Base-by-base conservation (phyloP, 2,888 invertebrate species). In the Sinelater perroti region DNA sequence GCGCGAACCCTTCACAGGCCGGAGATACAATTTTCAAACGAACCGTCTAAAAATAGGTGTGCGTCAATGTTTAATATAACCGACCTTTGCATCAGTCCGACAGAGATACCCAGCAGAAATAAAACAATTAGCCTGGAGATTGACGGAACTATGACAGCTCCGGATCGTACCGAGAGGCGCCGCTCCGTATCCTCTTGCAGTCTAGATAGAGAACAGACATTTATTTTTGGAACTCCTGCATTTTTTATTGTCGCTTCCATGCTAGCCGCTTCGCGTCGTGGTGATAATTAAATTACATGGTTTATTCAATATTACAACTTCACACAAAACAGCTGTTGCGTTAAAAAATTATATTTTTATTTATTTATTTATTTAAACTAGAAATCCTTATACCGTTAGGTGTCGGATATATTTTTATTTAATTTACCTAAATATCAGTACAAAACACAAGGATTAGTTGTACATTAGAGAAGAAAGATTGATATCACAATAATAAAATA, bases 171-270 rank as follows among this genome's bases (percentile, higher is more conserved):
- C 18, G 36, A 20, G 36, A 36, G 18, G 17, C 20, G 36, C 10
- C 20, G 17, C 20, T 17, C 10, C 20, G 36, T 36, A 36, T 36
- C 36, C 36, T 36, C 18, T 36, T 36, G 20, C 17, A 36, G n/a
- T 36, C 36, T 20, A n/a, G 36, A 36, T 36, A 36, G 4, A 36
- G 20, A 18, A 8, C 18, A 36, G 36, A 36, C 36, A 36, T 36
- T 36, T 17, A 36, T 16, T 36, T 11, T 20, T 4, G 18, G 5
- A 36, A 31, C 36, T 36, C 36, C 17, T 36, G 11, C 17, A 36
- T 36, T 36, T 36, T 36, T 36, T 36, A 36, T 36, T 36, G 18
- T 18, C 10, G n/a, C 18, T 36, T n/a, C 14, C 17, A 20, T 17
- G 18, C 18, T 18, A 36, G 36, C 10, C 18, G 11, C n/a, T 5